Conservation (phyloP, 2,113 vertebrate species). For the Chrysemys picta region DNA sequence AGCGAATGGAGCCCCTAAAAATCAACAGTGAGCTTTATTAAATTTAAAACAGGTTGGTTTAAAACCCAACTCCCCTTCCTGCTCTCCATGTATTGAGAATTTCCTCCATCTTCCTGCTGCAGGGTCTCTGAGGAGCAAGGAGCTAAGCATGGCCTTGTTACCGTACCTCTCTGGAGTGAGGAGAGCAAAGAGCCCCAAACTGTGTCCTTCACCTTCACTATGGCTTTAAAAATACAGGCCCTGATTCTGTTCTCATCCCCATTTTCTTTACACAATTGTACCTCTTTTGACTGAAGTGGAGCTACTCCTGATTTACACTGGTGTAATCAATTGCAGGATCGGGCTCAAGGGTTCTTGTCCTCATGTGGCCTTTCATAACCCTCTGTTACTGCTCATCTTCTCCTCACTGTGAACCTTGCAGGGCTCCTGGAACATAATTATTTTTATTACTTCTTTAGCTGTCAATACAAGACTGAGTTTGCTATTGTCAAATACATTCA, state of each 20-base stretch:
- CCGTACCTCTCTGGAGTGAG: neutral
- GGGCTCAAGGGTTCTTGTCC: neutral
- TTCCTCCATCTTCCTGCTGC: neutral
- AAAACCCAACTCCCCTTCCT: neutral
- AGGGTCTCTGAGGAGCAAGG: neutral
- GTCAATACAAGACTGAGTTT: neutral
- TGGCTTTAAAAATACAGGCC: neutral
- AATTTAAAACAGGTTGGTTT: neutral
- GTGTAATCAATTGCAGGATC: neutral
- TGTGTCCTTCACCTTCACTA: neutral
- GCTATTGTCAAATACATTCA: neutral
- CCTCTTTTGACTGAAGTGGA: neutral
- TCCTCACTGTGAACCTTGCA: neutral
- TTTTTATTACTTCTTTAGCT: neutral
- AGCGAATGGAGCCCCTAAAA: neutral
- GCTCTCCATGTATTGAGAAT: neutral
- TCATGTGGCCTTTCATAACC: neutral
- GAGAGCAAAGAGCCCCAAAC: neutral
- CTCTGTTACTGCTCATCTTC: neutral
- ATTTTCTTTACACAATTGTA: neutral
- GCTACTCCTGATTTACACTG: neutral
- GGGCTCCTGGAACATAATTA: neutral
- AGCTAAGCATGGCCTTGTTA: neutral
- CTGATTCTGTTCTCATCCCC: neutral
- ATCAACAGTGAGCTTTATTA: neutral